These are phyloP conservation scores for Prorops nasuta DNA, from an alignment of 1,140 invertebrate species.

Conservation along the genomic window DNA sequence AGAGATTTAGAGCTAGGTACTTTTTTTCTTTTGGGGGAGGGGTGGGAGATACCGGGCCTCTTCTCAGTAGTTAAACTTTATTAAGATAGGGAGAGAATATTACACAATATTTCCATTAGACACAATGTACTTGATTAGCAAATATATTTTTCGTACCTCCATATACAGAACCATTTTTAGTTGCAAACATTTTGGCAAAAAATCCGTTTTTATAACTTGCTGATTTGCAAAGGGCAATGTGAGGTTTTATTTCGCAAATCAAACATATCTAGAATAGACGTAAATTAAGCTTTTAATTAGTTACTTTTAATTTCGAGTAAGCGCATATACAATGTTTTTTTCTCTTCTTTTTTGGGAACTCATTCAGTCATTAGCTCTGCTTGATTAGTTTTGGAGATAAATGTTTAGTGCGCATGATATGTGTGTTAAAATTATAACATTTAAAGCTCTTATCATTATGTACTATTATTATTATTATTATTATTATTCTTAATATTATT, in stretches of 20 bases:
- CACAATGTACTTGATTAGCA: no score
- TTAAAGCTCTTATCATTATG: conserved; percentile 28
- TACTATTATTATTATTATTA: conserved; percentile 24
- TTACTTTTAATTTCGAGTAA: not conserved
- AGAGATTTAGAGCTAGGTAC: no score
- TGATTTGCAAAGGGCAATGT: no score
- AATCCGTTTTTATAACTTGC: conserved; percentile 29
- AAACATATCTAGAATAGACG: not conserved
- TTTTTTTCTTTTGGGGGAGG: no score
- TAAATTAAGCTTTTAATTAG: not conserved
- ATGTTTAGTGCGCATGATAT: conserved; percentile 53
- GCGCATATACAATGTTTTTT: conserved; percentile 19
- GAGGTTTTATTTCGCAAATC: not conserved
- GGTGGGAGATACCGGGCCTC: no score
- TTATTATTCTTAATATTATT: no score
- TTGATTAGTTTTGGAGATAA: conserved; percentile 45
- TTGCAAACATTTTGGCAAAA: no score
- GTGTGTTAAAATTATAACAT: conserved; percentile 42
- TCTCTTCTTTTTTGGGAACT: conserved; percentile 30
- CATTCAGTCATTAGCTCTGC: conserved; percentile 38
- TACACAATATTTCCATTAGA: no score
- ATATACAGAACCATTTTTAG: no score
- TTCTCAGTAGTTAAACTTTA: no score
- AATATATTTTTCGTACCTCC: no score
- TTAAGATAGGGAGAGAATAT: no score